phyloP scores from a whole-genome alignment of 2,113 vertebrate genomes.

The Circaetus cinerascens region DNA sequence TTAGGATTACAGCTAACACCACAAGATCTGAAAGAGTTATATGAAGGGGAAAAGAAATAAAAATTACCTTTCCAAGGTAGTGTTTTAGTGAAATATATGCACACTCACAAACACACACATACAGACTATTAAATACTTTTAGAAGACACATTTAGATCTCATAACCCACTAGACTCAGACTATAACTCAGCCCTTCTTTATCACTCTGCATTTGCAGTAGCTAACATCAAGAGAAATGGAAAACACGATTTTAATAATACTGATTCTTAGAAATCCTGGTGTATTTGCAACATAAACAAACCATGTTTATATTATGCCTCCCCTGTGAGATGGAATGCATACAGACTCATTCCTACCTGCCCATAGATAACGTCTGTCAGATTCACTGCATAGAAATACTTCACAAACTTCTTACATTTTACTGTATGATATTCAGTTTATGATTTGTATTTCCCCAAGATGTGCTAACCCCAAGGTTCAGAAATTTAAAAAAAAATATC shows the following conservation, averaged over 20 bases:
- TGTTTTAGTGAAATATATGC: not conserved
- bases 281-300: not conserved
- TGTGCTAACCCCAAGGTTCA: not conserved
- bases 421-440: not conserved
- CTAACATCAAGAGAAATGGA: not conserved
- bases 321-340: not conserved
- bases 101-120: not conserved
- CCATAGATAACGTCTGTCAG: not conserved
- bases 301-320: not conserved
- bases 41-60: not conserved
- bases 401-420: not conserved
- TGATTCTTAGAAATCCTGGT: not conserved
- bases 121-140: not conserved
- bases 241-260: not conserved
- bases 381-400: not conserved
- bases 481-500: not conserved
- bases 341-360: not conserved
- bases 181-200: not conserved
- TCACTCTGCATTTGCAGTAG: not conserved
- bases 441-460: not conserved
- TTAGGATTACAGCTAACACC: not conserved
- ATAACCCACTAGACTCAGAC: not conserved
- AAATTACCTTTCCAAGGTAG: not conserved
- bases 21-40: not conserved
- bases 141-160: not conserved